phyloP scores from a whole-genome alignment of 1,140 invertebrate species.

The Geopemphigus sp. region DNA sequence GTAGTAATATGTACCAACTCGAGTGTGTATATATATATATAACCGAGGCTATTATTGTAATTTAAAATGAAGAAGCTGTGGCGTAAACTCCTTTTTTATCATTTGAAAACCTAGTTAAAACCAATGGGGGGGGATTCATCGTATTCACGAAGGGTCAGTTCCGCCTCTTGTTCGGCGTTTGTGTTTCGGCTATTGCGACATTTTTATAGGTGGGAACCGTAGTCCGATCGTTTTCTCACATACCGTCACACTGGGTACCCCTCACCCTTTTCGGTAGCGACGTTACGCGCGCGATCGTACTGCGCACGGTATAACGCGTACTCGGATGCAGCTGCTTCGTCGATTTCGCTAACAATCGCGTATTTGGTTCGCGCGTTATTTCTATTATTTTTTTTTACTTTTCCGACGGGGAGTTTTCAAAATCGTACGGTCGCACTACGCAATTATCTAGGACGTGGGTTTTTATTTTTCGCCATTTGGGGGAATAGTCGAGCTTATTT shows the following conservation, averaged over 20 bases:
- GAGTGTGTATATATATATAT: too few relatives aligned
- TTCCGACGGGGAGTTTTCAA: not conserved
- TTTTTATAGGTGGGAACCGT: slow-evolving; percentile 49
- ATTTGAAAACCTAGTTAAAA: not conserved
- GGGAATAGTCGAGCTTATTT: not conserved
- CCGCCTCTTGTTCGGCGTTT: not conserved
- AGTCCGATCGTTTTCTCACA: slow-evolving; percentile 43
- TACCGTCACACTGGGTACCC: slow-evolving; percentile 36
- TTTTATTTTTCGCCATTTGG: not conserved
- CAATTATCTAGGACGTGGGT: not conserved
- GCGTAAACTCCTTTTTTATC: not conserved
- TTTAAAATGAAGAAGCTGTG: not conserved
- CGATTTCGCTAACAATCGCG: slow-evolving; percentile 25
- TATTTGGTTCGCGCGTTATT: not conserved
- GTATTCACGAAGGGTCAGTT: slow-evolving; percentile 31
- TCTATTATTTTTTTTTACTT: not conserved
- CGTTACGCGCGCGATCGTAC: slow-evolving; percentile 4
- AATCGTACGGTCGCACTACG: not conserved
- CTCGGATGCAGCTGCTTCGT: slow-evolving; percentile 33
- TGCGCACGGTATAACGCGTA: not conserved
- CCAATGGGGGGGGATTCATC: slow-evolving; percentile 3
- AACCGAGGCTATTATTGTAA: too few relatives aligned
- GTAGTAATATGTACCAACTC: too few relatives aligned
- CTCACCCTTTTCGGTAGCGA: slow-evolving; percentile 35
- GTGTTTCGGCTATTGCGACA: slow-evolving; percentile 46